phyloP scores from a whole-genome alignment of 1,140 invertebrate species.

The Drosophila ambigua region DNA sequence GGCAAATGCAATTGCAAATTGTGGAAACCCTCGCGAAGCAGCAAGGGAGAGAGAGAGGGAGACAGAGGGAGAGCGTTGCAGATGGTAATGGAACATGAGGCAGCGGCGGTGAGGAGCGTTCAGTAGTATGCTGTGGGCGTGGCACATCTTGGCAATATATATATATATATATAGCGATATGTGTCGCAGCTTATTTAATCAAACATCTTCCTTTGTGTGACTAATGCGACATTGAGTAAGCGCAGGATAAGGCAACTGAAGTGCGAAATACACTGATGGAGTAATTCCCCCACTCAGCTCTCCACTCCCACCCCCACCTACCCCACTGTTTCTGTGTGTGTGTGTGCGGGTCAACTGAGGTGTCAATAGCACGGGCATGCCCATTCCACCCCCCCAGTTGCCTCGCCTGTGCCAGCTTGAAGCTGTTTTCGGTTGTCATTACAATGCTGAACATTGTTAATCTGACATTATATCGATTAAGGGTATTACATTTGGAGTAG shows the following conservation, averaged over 20 bases:
- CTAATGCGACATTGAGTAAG: slow-evolving; percentile 31
- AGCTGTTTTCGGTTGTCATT: slow-evolving; percentile 26
- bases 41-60: too few species aligned
- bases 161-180: too few species aligned
- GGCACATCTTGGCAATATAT: too few species aligned
- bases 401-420: neutral
- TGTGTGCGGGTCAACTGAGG: slow-evolving; percentile 3
- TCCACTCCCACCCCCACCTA: too few species aligned
- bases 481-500: slow-evolving; percentile 16
- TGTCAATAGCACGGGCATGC: slow-evolving; percentile 17
- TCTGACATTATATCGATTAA: slow-evolving; percentile 51
- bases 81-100: neutral
- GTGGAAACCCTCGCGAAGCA: neutral
- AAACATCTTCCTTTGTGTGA: slow-evolving; percentile 39
- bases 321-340: too few species aligned
- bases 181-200: slow-evolving; percentile 43
- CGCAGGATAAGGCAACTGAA: neutral
- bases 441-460: slow-evolving; percentile 47
- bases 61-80: too few species aligned
- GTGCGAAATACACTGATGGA: neutral
- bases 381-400: neutral
- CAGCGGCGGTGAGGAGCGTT: neutral
- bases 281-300: neutral
- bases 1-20: slow-evolving; percentile 48
- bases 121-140: neutral